Base-by-base conservation (phyloP, 1,140 invertebrate genomes). In the Palaemon carinicauda region DNA sequence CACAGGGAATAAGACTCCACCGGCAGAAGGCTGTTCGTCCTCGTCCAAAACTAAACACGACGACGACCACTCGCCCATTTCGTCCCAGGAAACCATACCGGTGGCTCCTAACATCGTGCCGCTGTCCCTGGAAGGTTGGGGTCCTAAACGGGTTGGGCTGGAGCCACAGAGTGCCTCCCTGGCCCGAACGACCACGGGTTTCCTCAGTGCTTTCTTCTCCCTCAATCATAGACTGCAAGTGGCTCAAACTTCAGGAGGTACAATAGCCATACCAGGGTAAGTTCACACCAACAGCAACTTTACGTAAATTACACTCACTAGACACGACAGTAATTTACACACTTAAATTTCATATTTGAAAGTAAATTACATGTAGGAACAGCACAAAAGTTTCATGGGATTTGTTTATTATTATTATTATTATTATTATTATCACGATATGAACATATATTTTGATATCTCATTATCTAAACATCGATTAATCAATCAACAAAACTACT, bases 181-280 rank as follows among this genome's bases (percentile, higher is more conserved):
- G 27, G 77, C 83, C 77, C 79, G 77, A 74, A 69, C 41, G 41
- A 41, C 83, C 60, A 86, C 83, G 83, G 83, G 83, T 51, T 86
- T 86, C 77, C 77, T 86, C 27, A 86, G 83, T 71, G 78, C 83
- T 77, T 86, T 86, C 65, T 24, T 86, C 83, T 86, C 83, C 75
- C 52, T 86, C 83, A 86, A 86, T 77, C 83, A 80, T 54, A 77
- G 78, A 24, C 53, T 86, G 54, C 83, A 73, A n/a, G 77, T 86
- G 77, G 83, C 29, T 24, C 83, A 86, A 21, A 74, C 83, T 21
- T 33, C 83, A 69, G 41, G 24, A 73, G 60, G 60, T 86, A 86
- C 83, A 77, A 86, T 86, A 86, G 74, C 83, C 69, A 80, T 86
- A 73, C 83, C 83, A 86, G 83, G 83, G 83, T 86, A 51, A 86